phyloP scores from a whole-genome alignment of 2,113 vertebrate genomes.

The Tricholaema leucomelas region DNA sequence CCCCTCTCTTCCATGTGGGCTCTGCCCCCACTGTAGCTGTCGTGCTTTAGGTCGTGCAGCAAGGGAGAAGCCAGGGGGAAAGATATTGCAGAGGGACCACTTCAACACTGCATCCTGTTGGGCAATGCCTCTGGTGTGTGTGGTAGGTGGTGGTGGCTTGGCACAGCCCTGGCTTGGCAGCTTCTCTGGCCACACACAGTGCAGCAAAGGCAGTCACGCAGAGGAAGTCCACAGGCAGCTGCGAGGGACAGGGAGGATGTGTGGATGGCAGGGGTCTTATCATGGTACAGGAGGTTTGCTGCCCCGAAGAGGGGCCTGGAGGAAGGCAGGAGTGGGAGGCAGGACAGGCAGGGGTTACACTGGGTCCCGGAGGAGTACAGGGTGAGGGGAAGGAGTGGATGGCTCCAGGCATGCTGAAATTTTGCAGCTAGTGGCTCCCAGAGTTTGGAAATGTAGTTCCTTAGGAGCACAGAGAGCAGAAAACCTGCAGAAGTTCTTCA shows the following conservation, averaged over 20 bases:
- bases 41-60: neutral
- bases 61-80: neutral
- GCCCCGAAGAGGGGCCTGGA: neutral
- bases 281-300: neutral
- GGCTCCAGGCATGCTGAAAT: neutral
- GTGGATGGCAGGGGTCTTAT: accelerated
- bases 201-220: accelerated
- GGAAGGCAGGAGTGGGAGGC: neutral
- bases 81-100: neutral
- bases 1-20: too few species aligned
- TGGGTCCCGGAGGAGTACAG: neutral
- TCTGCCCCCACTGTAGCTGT: neutral
- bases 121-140: accelerated
- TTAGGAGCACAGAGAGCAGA: neutral
- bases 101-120: accelerated
- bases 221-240: neutral
- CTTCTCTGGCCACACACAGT: accelerated
- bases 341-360: neutral
- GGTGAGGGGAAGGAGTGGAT: neutral
- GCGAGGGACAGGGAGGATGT: neutral
- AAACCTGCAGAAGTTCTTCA: neutral
- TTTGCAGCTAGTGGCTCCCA: neutral
- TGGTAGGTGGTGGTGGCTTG: neutral
- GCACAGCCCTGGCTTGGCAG: neutral
- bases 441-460: neutral